A percentile compares a stretch with the other conserved stretches of the same genome.
phyloP scores from a whole-genome alignment of 2,888 invertebrate genomes.

The Drosophila fulvimacula region DNA sequence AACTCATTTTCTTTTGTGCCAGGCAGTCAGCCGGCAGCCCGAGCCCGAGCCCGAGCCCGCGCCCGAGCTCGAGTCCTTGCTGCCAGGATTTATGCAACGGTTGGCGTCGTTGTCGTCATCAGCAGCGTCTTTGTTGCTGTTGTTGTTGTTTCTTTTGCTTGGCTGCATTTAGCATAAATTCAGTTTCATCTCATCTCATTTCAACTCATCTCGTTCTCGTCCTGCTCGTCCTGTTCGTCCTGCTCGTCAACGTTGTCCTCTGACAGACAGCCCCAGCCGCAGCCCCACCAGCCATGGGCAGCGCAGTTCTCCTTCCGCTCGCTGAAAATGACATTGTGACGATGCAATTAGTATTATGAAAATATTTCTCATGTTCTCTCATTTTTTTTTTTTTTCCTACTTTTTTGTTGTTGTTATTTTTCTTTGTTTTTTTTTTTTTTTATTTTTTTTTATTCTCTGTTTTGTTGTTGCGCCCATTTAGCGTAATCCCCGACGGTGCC shows the following conservation, averaged over 20 bases:
- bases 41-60: slow-evolving; percentile 31
- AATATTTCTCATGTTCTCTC: slow-evolving; percentile 79
- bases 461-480: slow-evolving; percentile 44
- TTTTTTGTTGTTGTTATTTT: slow-evolving; percentile 10
- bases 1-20: slow-evolving; percentile 83
- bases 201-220: slow-evolving; percentile 42
- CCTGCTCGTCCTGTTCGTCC: slow-evolving; percentile 40
- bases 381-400: slow-evolving; percentile 24
- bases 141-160: slow-evolving; percentile 68
- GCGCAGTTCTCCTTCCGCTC: neutral
- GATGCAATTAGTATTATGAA: slow-evolving; percentile 85
- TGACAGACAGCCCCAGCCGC: slow-evolving; percentile 8
- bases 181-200: slow-evolving; percentile 76
- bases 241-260: slow-evolving; percentile 49
- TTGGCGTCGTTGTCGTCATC: slow-evolving; percentile 45
- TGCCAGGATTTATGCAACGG: slow-evolving; percentile 53
- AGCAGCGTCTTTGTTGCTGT: slow-evolving; percentile 28
- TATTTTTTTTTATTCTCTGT: slow-evolving; percentile 19
- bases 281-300: slow-evolving; percentile 3
- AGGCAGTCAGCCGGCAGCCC: slow-evolving; percentile 51
- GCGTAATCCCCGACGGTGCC: slow-evolving; percentile 44
- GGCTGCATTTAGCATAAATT: slow-evolving; percentile 81
- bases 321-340: slow-evolving; percentile 84
- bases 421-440: slow-evolving; percentile 23
- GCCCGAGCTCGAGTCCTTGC: slow-evolving; percentile 58